Evolutionary conservation across 1,140 invertebrate species (phyloP).

Genomic region (Bicyclus anynana): DNA sequence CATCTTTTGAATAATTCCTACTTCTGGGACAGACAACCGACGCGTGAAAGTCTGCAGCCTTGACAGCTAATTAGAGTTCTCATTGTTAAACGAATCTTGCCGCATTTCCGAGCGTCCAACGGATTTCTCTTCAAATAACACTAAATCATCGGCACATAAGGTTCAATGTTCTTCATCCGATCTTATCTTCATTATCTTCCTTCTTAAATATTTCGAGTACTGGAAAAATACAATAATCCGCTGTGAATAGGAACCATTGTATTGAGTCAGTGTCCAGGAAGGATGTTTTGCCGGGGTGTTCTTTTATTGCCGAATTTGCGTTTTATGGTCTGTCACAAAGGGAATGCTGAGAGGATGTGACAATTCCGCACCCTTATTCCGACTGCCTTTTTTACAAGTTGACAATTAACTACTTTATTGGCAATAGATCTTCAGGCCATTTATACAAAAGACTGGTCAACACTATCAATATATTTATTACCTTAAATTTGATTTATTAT

Average conservation of each 20-base stretch:
- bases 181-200: slow-evolving; percentile 62
- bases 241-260: slow-evolving; percentile 66
- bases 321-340: slow-evolving; percentile 71
- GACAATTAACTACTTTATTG: slow-evolving; percentile 15
- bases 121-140: slow-evolving; percentile 30
- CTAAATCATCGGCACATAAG: slow-evolving; percentile 34
- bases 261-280: slow-evolving; percentile 74
- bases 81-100: slow-evolving; percentile 72
- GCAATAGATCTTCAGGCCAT: not conserved
- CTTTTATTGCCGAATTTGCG: slow-evolving; percentile 76
- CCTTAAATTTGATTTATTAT: no score
- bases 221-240: slow-evolving; percentile 74
- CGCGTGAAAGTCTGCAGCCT: slow-evolving; percentile 52
- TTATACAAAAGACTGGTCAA: not conserved
- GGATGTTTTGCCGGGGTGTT: slow-evolving; percentile 70
- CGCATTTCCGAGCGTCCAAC: slow-evolving; percentile 36
- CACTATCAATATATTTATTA: no score
- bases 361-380: slow-evolving; percentile 55
- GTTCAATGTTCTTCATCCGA: slow-evolving; percentile 37
- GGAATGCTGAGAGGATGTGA: slow-evolving; percentile 64
- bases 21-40: slow-evolving; percentile 64
- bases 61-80: slow-evolving; percentile 74
- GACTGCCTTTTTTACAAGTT: slow-evolving; percentile 43
- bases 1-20: slow-evolving; percentile 72
- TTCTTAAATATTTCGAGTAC: slow-evolving; percentile 71